Base-by-base conservation (phyloP, 2,888 invertebrate genomes). In the Oscheius sp. region DNA sequence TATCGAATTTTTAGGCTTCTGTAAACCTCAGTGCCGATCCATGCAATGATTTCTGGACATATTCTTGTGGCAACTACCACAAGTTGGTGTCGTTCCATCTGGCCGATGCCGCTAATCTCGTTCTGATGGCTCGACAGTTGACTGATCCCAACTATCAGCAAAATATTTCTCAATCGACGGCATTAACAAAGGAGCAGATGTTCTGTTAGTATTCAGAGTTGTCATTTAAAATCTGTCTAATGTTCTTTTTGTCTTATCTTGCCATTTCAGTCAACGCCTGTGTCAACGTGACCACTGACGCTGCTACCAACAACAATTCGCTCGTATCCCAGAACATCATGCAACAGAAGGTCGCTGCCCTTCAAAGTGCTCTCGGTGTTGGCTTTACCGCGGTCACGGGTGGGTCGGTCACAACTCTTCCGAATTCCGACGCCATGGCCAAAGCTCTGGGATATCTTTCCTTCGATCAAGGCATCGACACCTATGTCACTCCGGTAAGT, bases 31-130 rank as follows among this genome's bases (percentile, higher is more conserved):
- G 71, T n/a, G 69, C 76, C 41, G 80, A 85, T 72, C 86, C 86
- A 13, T 86, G 86, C 77, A 71, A 79, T 45, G 84, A 86, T 61
- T 86, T 86, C 82, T 86, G 79, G 77, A 46, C 76, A 5, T 86
- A 86, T 70, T 76, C 85, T 9, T 86, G 86, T 58, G 83, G 82
- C 18, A 73, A 68, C 29, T 82, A 76, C 77, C 73, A 81, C 25
- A 71, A 76, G 52, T 59, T 49, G 66, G 74, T 74, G 12, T 79
- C 79, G 0, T 81, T 81, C 76, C 72, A 73, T 35, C 69, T 76
- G 12, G 80, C 80, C 35, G 76, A 79, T 29, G 76, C 70, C 13
- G 49, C 69, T 29, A 82, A 82, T 55, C 69, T 78, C 21, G 69
- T 76, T 23, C 70, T 72, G 29, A 82, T 82, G 80, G 69, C 79